Base-by-base conservation (phyloP, 2,113 vertebrate species). In the Himantopus leucocephalus region DNA sequence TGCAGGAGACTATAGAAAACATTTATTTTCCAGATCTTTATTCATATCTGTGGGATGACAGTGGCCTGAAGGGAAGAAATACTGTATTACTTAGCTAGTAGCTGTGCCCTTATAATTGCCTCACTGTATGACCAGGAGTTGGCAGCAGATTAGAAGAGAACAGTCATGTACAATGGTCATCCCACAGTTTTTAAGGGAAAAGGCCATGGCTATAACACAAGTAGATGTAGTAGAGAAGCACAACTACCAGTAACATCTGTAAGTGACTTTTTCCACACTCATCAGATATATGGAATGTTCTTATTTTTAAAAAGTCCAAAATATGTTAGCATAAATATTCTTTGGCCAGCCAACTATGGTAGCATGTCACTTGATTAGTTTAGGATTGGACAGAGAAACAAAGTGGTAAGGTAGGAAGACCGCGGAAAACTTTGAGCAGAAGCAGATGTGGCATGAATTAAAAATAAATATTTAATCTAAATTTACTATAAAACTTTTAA, bases 1-100 rank as follows among this genome's bases (percentile, higher is more conserved):
- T 94, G 94, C 89, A 88, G 90, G 87, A 96, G 60, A 70, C 92
- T 94, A 68, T 58, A 88, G 94, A 85, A 92, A 96, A 90, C 29
- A 5, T 56, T 89, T 67, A 32, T 88, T 94, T 94, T 90, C 84
- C 81, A 70, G 62, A 89, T 76, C 27, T 26, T 87, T 71, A 63
- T 88, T 91, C 10, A 4, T 83, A 81, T 89, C 70, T 91, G 62
- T 80, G 59, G 58, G 63, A 79, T 83, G 76, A 71, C 37, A 90
- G 59, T 85, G 70, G 72, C 53, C 82, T 89, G 41, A 90, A 95
- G 62, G 32, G 63, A 88, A 59, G 82, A 83, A 90, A 78, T 60
- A 41, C 63, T 78, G 77, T 78, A 60, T 34, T 50, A 48, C 52
- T 68, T 85, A 66, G 43, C 77, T 68, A n/a, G 67, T 59, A 85